Percentiles rank a stretch among this genome's conserved stretches.
Evolutionary conservation across 2,797 vertebrate species (phyloP).

Genomic region (Muraenolepis orangiensis): DNA sequence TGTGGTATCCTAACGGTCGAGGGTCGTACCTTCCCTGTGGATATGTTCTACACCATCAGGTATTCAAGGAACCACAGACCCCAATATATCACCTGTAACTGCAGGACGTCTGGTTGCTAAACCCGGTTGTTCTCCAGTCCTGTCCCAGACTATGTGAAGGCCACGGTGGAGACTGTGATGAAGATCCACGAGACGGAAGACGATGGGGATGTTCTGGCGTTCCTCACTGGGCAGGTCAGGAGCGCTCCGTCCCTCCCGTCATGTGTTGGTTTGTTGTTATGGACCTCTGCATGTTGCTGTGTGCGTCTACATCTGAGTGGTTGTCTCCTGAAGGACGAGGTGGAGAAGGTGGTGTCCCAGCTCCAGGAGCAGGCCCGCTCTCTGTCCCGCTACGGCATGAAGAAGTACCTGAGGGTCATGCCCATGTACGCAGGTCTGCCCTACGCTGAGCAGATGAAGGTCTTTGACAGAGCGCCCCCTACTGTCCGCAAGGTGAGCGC

Average conservation of each 20-base stretch:
- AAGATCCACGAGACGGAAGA: constrained; percentile 97
- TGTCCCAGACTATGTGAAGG: constrained; percentile 96
- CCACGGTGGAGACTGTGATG: constrained; percentile 93
- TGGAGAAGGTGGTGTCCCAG: constrained; percentile 91
- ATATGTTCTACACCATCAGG: constrained; percentile 97
- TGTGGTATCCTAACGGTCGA: constrained; percentile 94
- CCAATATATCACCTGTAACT: neutral
- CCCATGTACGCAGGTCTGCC: constrained; percentile 97
- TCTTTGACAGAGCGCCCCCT: constrained; percentile 86
- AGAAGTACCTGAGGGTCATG: constrained; percentile 89
- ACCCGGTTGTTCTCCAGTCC: constrained; percentile 71
- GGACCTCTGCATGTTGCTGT: neutral
- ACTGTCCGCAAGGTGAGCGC: constrained; percentile 88
- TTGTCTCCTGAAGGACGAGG: constrained; percentile 81
- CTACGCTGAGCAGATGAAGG: constrained; percentile 91
- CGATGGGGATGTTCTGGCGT: constrained; percentile 92
- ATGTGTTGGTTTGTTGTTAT: neutral
- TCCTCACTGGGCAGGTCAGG: constrained; percentile 94
- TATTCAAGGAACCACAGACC: constrained; percentile 49
- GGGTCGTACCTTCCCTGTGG: constrained; percentile 92
- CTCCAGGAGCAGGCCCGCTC: constrained; percentile 91
- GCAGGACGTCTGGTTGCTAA: neutral
- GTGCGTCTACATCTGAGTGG: neutral
- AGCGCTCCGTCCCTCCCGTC: neutral
- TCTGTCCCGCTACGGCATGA: constrained; percentile 89